Conservation (phyloP, 1,140 invertebrate genomes). For the Heliconius hewitsoni region DNA sequence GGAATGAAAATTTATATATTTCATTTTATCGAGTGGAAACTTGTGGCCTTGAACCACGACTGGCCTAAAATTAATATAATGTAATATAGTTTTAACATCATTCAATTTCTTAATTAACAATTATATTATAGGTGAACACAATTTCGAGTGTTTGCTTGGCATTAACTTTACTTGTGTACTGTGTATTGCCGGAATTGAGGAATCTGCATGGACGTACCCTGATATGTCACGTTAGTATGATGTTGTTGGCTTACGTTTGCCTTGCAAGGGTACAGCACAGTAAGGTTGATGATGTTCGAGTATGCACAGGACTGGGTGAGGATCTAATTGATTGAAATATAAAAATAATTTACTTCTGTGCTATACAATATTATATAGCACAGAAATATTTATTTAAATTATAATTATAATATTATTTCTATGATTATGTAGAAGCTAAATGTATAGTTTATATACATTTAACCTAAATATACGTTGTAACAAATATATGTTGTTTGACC, state of each 20-base stretch:
- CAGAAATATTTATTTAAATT: too few species aligned
- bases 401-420: too few species aligned
- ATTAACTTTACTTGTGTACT: constrained; percentile 85
- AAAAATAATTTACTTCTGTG: too few species aligned
- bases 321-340: background rate
- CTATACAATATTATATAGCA: too few species aligned
- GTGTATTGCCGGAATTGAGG: constrained; percentile 82
- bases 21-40: too few species aligned
- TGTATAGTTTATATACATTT: too few species aligned
- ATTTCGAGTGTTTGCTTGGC: constrained; percentile 84
- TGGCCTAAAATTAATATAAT: too few species aligned
- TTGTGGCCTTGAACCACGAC: too few species aligned
- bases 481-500: constrained; percentile 40
- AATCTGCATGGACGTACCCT: constrained; percentile 87
- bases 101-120: background rate
- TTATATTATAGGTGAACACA: constrained; percentile 54
- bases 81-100: too few species aligned
- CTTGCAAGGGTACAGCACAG: constrained; percentile 80
- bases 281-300: constrained; percentile 40
- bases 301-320: constrained; percentile 66
- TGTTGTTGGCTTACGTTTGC: constrained; percentile 83
- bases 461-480: background rate
- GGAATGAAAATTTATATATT: too few species aligned
- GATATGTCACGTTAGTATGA: constrained; percentile 85
- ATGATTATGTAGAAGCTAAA: too few species aligned